Evolutionary conservation across 2,113 vertebrate genomes (phyloP).

Genomic region (Cnemophilus loriae): DNA sequence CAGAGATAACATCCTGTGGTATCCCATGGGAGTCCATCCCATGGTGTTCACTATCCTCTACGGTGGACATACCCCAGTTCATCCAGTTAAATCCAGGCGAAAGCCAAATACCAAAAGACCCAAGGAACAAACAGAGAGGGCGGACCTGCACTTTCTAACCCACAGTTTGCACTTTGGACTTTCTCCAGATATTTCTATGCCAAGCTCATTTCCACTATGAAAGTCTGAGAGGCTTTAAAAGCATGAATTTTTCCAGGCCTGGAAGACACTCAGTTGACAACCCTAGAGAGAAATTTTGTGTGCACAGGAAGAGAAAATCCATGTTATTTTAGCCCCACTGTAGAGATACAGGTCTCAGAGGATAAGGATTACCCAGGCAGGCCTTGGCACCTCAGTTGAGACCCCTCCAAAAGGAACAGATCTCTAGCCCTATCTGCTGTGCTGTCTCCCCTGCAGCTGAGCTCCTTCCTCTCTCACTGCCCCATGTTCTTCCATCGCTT

Average conservation of each 20-base stretch:
- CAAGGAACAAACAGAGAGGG: background rate
- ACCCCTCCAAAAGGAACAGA: background rate
- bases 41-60: background rate
- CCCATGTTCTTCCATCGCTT: background rate
- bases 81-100: background rate
- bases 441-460: background rate
- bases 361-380: background rate
- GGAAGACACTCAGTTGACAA: background rate
- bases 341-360: background rate
- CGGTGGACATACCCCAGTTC: rapidly evolving
- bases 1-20: too few relatives aligned
- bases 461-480: background rate
- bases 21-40: background rate
- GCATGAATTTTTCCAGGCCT: background rate
- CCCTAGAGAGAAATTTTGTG: background rate
- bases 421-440: background rate
- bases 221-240: background rate
- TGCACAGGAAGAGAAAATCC: background rate
- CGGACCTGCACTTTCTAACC: background rate
- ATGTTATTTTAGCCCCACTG: background rate
- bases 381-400: background rate
- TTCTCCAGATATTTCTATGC: background rate
- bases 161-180: background rate
- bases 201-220: background rate
- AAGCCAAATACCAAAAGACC: background rate